These are phyloP conservation scores for Oceanodroma tethys DNA, from an alignment of 2,113 vertebrate genomes.

Conservation along the genomic window DNA sequence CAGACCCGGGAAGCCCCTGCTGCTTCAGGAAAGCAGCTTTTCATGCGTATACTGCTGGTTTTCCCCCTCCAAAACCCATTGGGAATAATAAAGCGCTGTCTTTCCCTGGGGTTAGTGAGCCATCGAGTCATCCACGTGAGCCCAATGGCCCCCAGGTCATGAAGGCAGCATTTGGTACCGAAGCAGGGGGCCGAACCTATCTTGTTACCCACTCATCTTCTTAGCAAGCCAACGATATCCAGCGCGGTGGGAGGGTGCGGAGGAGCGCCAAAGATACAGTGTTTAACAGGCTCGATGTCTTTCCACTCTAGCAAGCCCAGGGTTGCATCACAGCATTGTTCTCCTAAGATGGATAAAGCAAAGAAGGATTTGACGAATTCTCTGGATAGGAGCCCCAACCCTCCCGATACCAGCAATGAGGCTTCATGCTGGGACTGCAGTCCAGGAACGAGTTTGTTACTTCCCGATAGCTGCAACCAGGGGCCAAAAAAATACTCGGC, in stretches of 20 bases:
- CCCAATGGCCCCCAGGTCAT: neutral
- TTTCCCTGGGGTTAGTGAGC: neutral
- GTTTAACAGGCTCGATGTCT: constrained; percentile 5
- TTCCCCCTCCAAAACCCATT: neutral
- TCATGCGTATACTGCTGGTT: neutral
- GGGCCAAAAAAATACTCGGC: constrained; percentile 9
- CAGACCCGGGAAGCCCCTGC: neutral
- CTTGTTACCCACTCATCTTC: neutral
- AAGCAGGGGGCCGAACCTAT: neutral
- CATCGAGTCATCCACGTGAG: neutral
- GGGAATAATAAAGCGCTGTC: neutral
- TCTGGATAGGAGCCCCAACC: neutral
- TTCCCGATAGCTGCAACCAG: neutral
- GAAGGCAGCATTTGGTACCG: neutral
- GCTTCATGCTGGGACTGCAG: neutral
- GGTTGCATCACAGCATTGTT: neutral
- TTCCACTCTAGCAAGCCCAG: neutral
- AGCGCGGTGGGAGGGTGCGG: neutral
- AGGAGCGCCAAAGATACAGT: neutral
- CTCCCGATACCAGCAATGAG: neutral
- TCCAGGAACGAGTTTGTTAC: neutral
- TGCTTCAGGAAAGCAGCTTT: constrained; percentile 4
- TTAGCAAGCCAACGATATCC: neutral
- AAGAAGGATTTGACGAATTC: neutral
- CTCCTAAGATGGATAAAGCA: constrained; percentile 38